Base-by-base conservation (phyloP, 2,888 invertebrate species). In the Protophormia terraenovae region DNA sequence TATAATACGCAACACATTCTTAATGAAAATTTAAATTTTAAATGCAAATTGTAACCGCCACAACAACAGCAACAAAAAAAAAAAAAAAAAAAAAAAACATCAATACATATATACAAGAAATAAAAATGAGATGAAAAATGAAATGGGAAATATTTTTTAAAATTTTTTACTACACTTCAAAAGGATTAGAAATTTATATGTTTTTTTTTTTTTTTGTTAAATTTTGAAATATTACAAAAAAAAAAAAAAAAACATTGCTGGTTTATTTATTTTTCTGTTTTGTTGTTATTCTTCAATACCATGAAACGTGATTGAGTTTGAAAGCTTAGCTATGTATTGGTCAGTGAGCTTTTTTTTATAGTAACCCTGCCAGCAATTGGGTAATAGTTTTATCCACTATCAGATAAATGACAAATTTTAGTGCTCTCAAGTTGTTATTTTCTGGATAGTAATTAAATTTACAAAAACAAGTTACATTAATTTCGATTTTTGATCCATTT, bases 1-100 rank as follows among this genome's bases (percentile, higher is more conserved):
- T 66, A 67, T 67, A 60, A 80, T 76, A 81, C 53, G 66, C 77
- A 85, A 81, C 27, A 32, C 50, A 78, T 73, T 55, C 77, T 73
- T 78, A 85, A 85, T 85, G 73, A 58, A 71, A 85, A 85, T 78
- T 85, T 85, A 64, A 78, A 85, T 69, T 78, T 73, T 58, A 58
- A 73, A 85, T 85, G 77, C 38, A 73, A 81, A 84, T 81, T 81
- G 62, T 55, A 41, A 47, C 14, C 35, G 69, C 50, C 60, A 2
- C 69, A 50, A 45, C 16, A 77, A 45, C 16, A 27, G 41, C 5
- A 5, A 45, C 45, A 16, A 32, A 3, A 50, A 19, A 10, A 6
- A 6, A 27, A 24, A 12, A 14, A 41, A 12, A 14, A 41, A 12
- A 19, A 16, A 53, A 27, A 1, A 24, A 14, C 14, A 53, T 6